Conservation (phyloP, 2,888 invertebrate species). For the Thelaira solivaga region DNA sequence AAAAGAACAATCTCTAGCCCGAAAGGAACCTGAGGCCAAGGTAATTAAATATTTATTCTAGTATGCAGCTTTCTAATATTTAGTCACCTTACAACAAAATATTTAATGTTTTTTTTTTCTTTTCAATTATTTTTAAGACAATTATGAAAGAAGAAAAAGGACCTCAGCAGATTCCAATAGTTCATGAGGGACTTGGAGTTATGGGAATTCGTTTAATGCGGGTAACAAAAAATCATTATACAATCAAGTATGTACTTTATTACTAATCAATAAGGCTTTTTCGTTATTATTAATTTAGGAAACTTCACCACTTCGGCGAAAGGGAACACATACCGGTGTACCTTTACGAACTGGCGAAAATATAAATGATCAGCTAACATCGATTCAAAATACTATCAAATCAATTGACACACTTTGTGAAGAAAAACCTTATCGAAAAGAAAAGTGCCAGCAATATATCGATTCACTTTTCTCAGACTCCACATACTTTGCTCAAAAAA, state of each 20-base stretch:
- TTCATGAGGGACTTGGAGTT: conserved; percentile 69
- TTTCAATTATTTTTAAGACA: background rate
- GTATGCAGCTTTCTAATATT: too few relatives aligned
- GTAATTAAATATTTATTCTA: conserved; percentile 60
- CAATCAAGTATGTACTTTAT: too few relatives aligned
- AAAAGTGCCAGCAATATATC: conserved; percentile 75
- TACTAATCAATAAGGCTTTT: too few relatives aligned
- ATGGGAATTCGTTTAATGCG: conserved; percentile 71
- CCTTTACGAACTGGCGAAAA: conserved; percentile 75
- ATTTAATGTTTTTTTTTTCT: conserved; percentile 83
- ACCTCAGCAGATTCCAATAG: conserved; percentile 57
- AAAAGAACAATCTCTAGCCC: conserved; percentile 54
- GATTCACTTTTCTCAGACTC: conserved; percentile 74
- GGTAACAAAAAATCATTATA: too few relatives aligned
- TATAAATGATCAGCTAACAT: conserved; percentile 75
- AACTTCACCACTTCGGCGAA: conserved; percentile 72
- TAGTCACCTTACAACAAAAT: conserved; percentile 80
- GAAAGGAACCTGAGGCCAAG: conserved; percentile 65
- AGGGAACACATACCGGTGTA: conserved; percentile 73
- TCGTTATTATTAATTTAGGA: conserved; percentile 64
- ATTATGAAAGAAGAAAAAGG: conserved; percentile 70
- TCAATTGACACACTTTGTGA: conserved; percentile 76
- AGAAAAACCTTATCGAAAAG: conserved; percentile 73
- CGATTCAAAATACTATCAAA: conserved; percentile 77
- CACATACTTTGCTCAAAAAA: conserved; percentile 70